These are phyloP conservation scores for Galagoides demidoff DNA, from an alignment of 2,797 vertebrate species.

Conservation along the genomic window DNA sequence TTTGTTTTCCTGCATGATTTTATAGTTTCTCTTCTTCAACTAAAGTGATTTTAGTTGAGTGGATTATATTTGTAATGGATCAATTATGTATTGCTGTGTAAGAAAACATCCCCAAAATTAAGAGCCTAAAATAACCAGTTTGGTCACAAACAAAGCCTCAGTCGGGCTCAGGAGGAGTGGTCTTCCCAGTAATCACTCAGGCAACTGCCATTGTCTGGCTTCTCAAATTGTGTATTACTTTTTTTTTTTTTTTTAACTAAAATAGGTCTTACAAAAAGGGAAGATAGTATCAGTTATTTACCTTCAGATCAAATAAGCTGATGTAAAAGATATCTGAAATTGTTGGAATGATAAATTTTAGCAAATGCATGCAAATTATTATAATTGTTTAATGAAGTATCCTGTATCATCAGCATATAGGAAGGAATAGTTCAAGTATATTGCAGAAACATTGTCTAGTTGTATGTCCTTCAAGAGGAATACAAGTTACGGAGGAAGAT, in stretches of 20 bases:
- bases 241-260: background rate
- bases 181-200: background rate
- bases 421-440: background rate
- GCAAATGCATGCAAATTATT: background rate
- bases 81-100: background rate
- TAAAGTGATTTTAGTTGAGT: background rate
- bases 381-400: background rate
- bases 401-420: background rate
- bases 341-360: background rate
- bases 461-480: background rate
- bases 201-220: background rate
- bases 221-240: too few relatives aligned
- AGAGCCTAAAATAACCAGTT: background rate
- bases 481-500: background rate
- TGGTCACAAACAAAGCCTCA: background rate
- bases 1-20: background rate
- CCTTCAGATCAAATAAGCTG: slow-evolving; percentile 14
- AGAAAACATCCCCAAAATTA: background rate
- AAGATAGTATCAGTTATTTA: slow-evolving; percentile 26
- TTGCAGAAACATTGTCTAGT: background rate
- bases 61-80: background rate
- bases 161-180: background rate
- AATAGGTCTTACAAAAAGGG: background rate
- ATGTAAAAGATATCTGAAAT: background rate
- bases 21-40: background rate